Evolutionary conservation across 1,140 invertebrate genomes (phyloP), one percentile per base, ranked within the genome.

Genomic region (Acyrthosiphon pisum): DNA sequence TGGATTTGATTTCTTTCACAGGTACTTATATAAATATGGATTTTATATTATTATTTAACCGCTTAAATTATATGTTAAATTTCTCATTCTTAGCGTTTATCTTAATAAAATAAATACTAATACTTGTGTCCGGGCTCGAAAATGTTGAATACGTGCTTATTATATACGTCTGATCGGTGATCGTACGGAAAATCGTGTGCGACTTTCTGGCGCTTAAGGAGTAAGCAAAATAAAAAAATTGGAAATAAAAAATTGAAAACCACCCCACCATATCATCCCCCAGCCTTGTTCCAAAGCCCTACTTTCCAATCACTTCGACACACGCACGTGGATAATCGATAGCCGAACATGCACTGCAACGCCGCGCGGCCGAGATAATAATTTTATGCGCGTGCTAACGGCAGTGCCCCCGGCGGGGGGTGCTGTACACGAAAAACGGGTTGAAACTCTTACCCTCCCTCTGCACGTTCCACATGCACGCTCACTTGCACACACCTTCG

Each of bases 271-370:
- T 4, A 30, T 44, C 22, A 4, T 46, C 23, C 41, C 4, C 26
- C 26, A 26, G 11, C 20, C 14, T 2, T 3, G 0, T 2, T 37
- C 26, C 30, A 35, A 9, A 6, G 60, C 1, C 41, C 41, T 4
- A 9, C 84, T 26, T 41, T 86, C 23, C 41, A 18, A 41, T 53
- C 48, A 53, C 56, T 22, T 1, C 86, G 22, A 11, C 60, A 20
- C 84, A 48, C 84, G 44, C 84, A 87, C 50, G 53, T 44, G 60
- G 30, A 68, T 76, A 76, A 91, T 91, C 90, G 90, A 91, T 91
- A 91, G 76, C 90, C 60, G 90, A 91, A 91, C 88, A 76, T 2
- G 26, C 41, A 86, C n/a, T 46, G 41, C 22, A 23, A 23, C 37
- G n/a, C n/a, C 88, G 22, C 3, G n/a, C 30, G 26, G 23, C 20